Conservation (phyloP, 2,113 vertebrate species). For the Gila orcuttii region DNA sequence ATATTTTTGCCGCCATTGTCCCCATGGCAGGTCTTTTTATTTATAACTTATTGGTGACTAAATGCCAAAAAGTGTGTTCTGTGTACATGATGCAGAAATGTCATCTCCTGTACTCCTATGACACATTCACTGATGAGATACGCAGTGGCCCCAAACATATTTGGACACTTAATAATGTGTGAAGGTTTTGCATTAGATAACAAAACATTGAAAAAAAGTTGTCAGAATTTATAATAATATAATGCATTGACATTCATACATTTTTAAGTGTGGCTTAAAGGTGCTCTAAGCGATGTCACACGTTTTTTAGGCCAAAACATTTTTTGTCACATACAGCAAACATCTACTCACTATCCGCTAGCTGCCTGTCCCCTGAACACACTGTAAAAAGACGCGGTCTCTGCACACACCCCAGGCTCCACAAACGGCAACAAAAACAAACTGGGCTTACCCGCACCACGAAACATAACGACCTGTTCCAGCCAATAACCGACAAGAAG, state of each 20-base stretch:
- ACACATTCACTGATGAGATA: not conserved
- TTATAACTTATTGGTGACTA: not conserved
- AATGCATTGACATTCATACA: not conserved
- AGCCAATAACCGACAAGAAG: too few species aligned
- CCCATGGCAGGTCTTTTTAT: not conserved
- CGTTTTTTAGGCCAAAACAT: too few species aligned
- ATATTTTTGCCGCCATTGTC: not conserved
- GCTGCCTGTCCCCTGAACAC: too few species aligned
- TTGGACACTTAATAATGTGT: constrained; percentile 1
- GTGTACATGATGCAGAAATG: not conserved
- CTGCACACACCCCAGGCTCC: too few species aligned
- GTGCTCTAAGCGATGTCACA: too few species aligned
- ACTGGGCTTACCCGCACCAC: too few species aligned
- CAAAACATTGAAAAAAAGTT: not conserved
- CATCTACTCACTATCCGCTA: too few species aligned
- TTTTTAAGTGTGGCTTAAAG: not conserved
- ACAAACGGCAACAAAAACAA: too few species aligned
- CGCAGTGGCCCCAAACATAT: not conserved
- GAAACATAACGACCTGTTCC: too few species aligned
- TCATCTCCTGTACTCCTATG: not conserved
- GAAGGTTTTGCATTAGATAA: not conserved
- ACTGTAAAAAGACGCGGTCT: too few species aligned
- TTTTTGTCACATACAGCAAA: too few species aligned
- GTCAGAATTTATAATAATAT: not conserved
- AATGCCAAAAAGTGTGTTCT: not conserved